Conservation (phyloP, 2,113 vertebrate genomes). For the Pangasianodon hypophthalmus region DNA sequence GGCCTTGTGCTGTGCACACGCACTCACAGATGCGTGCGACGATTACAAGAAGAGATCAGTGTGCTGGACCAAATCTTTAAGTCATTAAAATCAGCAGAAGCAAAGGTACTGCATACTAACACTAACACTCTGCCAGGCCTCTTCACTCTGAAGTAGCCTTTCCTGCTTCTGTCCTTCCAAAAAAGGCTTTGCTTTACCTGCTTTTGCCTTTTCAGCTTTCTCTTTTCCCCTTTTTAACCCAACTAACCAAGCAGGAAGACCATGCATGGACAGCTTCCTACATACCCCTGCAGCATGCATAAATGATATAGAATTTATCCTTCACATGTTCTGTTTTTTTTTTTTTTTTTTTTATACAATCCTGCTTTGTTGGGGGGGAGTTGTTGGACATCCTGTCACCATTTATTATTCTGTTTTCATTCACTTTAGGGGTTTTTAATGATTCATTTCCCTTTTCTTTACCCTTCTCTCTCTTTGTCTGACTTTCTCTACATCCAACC, state of each 20-base stretch:
- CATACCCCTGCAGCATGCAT: slow-evolving; percentile 6
- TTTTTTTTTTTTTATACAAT: slow-evolving; percentile 35
- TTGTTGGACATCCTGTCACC: slow-evolving; percentile 40
- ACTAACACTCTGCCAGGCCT: slow-evolving; percentile 57
- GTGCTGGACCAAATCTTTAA: slow-evolving; percentile 95
- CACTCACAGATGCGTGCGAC: slow-evolving; percentile 90
- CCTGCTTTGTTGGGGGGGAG: slow-evolving; percentile 64
- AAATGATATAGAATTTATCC: neutral
- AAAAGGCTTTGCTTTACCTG: slow-evolving; percentile 57
- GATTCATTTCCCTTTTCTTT: slow-evolving; percentile 53
- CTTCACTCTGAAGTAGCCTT: slow-evolving; percentile 60
- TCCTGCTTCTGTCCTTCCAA: slow-evolving; percentile 63
- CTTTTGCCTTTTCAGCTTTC: slow-evolving; percentile 62
- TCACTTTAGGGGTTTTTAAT: slow-evolving; percentile 61
- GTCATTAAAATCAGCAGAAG: slow-evolving; percentile 87
- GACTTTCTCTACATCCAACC: neutral
- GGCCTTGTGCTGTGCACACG: slow-evolving; percentile 86
- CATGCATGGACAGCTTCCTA: slow-evolving; percentile 39
- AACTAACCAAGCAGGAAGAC: slow-evolving; percentile 70
- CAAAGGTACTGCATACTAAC: slow-evolving; percentile 87
- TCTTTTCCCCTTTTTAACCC: slow-evolving; percentile 28
- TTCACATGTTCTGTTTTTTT: neutral
- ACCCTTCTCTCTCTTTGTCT: slow-evolving; percentile 53
- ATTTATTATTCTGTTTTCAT: slow-evolving; percentile 68
- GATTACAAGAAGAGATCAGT: slow-evolving; percentile 89